Percentiles rank a stretch among this genome's conserved stretches.
phyloP scores from a whole-genome alignment of 2,888 invertebrate species.

The Perizoma affinitatum region DNA sequence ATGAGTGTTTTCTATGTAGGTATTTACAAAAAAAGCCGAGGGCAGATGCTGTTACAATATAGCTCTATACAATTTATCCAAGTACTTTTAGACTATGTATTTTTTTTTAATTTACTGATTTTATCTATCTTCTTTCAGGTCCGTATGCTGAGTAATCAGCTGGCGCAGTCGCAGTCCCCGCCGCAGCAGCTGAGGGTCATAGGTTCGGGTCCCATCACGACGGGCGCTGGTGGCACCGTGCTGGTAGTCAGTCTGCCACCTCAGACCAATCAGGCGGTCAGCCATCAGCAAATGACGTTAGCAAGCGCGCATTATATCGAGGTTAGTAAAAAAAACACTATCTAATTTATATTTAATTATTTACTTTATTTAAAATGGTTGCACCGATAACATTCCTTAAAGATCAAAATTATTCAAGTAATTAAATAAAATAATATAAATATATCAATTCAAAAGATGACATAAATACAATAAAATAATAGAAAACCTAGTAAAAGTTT shows the following conservation, averaged over 20 bases:
- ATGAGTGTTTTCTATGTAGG: too few relatives aligned
- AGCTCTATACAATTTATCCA: too few relatives aligned
- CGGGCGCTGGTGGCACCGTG: conserved; percentile 87
- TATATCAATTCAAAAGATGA: too few relatives aligned
- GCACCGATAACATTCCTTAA: too few relatives aligned
- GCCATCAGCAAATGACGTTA: conserved; percentile 71
- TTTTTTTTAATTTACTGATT: not conserved
- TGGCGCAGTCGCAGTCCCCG: conserved; percentile 59
- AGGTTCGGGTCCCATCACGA: conserved; percentile 73
- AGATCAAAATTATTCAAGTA: too few relatives aligned
- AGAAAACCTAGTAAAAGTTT: too few relatives aligned
- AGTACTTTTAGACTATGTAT: not conserved
- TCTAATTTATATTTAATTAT: too few relatives aligned
- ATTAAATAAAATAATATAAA: too few relatives aligned
- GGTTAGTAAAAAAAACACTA: conserved; percentile 49
- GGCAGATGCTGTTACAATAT: too few relatives aligned
- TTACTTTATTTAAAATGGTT: too few relatives aligned
- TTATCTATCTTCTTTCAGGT: not conserved
- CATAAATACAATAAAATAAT: too few relatives aligned
- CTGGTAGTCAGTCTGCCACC: conserved; percentile 93
- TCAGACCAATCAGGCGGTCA: conserved; percentile 73
- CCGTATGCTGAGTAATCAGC: conserved; percentile 62
- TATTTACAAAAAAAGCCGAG: too few relatives aligned
- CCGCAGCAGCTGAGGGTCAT: conserved; percentile 80
- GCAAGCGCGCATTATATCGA: conserved; percentile 81